These are phyloP conservation scores for Phoebastria nigripes DNA, from an alignment of 2,797 vertebrate species.

Conservation along the genomic window DNA sequence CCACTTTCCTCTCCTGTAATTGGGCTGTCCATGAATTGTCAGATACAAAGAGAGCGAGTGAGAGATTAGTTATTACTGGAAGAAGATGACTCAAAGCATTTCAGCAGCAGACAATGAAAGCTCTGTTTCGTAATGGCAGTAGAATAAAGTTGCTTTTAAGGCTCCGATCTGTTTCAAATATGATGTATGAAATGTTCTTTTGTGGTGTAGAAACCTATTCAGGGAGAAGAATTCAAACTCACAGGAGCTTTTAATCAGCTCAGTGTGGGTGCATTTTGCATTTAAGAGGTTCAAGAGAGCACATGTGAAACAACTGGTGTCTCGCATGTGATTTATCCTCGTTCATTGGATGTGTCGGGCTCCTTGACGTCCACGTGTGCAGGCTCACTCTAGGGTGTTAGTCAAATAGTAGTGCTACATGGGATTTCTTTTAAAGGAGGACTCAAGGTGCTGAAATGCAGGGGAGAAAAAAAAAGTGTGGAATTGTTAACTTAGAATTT, in stretches of 20 bases:
- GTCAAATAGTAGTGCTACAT: neutral
- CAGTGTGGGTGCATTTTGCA: neutral
- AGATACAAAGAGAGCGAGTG: neutral
- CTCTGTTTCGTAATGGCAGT: slow-evolving; percentile 8
- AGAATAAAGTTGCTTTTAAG: slow-evolving; percentile 36
- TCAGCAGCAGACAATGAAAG: slow-evolving; percentile 36
- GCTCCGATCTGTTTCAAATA: neutral
- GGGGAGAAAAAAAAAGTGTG: neutral
- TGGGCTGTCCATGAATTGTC: slow-evolving; percentile 24
- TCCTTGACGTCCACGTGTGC: accelerated
- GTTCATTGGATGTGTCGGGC: accelerated
- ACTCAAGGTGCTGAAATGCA: neutral
- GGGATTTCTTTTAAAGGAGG: neutral
- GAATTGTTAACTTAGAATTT: neutral
- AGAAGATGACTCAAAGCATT: slow-evolving; percentile 54
- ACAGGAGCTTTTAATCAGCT: slow-evolving; percentile 29
- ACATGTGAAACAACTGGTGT: neutral
- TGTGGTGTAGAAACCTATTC: neutral
- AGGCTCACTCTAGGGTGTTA: neutral
- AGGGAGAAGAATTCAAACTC: neutral
- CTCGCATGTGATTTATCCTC: neutral
- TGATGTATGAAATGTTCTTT: slow-evolving; percentile 17
- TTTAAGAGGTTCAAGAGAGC: neutral
- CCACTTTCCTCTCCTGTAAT: neutral
- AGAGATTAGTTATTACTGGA: slow-evolving; percentile 30